Percentiles rank a stretch among this genome's conserved stretches.
These are phyloP conservation scores for Troglohyphantes excavatus DNA, from an alignment of 2,888 invertebrate species.

Conservation along the genomic window DNA sequence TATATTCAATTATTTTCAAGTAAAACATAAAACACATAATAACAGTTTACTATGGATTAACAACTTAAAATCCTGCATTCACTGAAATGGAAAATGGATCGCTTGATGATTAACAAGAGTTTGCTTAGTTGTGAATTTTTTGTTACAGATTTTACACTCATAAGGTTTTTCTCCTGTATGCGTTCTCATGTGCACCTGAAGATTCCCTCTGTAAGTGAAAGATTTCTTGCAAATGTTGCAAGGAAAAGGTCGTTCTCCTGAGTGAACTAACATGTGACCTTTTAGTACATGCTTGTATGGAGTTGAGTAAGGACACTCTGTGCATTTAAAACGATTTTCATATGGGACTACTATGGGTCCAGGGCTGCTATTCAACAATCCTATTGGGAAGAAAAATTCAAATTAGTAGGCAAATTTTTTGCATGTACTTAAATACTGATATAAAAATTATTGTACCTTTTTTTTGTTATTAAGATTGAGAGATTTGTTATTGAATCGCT, in stretches of 20 bases:
- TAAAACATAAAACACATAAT: too few species aligned
- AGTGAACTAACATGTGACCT: neutral
- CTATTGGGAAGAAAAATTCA: too few species aligned
- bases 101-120: neutral
- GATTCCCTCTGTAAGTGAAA: neutral
- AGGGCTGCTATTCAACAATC: too few species aligned
- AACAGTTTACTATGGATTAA: too few species aligned
- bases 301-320: neutral
- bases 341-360: too few species aligned
- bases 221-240: neutral
- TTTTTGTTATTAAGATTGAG: too few species aligned
- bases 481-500: too few species aligned
- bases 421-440: too few species aligned
- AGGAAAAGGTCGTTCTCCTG: neutral
- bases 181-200: neutral
- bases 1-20: too few species aligned
- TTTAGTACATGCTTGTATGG: neutral
- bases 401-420: too few species aligned
- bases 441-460: too few species aligned
- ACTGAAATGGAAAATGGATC: neutral
- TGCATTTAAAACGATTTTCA: neutral
- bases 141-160: neutral
- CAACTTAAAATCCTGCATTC: too few species aligned
- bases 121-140: neutral
- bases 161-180: conserved; percentile 1